Conservation (phyloP, 2,797 vertebrate genomes). For the Sebastes oblongus region DNA sequence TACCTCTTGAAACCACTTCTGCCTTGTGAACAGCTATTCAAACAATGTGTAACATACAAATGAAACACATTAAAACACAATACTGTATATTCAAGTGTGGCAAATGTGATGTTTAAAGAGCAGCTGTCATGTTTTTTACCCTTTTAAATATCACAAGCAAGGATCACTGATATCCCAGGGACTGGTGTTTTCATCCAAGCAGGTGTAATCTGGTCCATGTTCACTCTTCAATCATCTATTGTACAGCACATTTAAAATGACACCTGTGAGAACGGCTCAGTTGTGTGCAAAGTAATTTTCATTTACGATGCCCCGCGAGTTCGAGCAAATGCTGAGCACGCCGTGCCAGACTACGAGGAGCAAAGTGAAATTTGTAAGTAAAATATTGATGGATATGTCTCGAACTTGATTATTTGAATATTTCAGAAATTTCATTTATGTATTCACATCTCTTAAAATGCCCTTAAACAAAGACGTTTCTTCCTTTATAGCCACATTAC, state of each 20-base stretch:
- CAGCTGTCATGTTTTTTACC: neutral
- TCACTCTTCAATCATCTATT: slow-evolving; percentile 15
- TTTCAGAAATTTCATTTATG: neutral
- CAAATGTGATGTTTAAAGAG: neutral
- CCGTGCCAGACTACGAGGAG: neutral
- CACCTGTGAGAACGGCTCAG: slow-evolving; percentile 16
- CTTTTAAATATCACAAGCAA: neutral
- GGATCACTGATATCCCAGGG: neutral
- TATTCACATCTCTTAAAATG: neutral
- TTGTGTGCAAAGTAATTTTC: neutral
- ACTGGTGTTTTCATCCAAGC: slow-evolving; percentile 3
- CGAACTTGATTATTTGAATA: neutral
- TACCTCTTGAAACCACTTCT: neutral
- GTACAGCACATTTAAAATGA: slow-evolving; percentile 10
- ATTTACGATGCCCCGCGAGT: slow-evolving; percentile 3
- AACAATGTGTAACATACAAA: neutral
- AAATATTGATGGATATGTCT: neutral
- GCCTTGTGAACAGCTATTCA: neutral
- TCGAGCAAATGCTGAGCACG: neutral
- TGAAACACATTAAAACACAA: neutral
- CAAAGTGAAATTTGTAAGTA: neutral
- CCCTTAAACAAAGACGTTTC: neutral
- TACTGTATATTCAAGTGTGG: neutral
- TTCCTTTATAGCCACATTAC: slow-evolving; percentile 17
- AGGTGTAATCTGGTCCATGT: slow-evolving; percentile 25